phyloP scores from a whole-genome alignment of 2,113 vertebrate genomes.

The Numida meleagris region DNA sequence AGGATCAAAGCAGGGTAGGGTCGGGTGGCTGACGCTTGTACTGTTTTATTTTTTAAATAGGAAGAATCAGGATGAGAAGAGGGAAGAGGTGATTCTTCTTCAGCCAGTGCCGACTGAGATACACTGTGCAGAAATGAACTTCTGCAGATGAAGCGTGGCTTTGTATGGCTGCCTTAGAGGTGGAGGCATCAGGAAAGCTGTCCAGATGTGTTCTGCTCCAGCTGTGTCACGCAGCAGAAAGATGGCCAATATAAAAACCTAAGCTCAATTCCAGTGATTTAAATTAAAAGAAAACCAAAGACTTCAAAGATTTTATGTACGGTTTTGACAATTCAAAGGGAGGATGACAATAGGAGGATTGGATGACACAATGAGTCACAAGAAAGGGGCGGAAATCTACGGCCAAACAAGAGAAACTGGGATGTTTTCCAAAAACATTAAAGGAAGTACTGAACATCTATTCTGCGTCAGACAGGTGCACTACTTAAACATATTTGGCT shows the following conservation, averaged over 20 bases:
- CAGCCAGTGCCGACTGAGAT: not conserved
- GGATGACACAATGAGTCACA: not conserved
- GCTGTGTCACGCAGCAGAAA: not conserved
- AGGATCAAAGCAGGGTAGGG: not conserved
- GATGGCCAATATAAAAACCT: not conserved
- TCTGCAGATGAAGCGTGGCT: not conserved
- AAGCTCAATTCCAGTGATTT: not conserved
- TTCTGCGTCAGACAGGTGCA: not conserved
- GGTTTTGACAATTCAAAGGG: not conserved
- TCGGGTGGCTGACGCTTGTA: not conserved
- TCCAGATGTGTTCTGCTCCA: not conserved
- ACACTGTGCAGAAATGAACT: not conserved
- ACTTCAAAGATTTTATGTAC: not conserved
- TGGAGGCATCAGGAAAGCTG: not conserved
- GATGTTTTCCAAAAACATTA: not conserved
- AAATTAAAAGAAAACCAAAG: not conserved
- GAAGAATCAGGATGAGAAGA: not conserved
- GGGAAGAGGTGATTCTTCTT: not conserved
- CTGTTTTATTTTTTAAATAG: not conserved
- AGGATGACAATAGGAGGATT: not conserved
- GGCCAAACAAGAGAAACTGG: not conserved
- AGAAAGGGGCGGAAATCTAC: not conserved
- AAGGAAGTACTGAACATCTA: not conserved
- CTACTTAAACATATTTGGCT: not conserved
- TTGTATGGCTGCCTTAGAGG: fast-evolving